phyloP scores from a whole-genome alignment of 2,797 vertebrate species.

The Arctocebus calabarensis region DNA sequence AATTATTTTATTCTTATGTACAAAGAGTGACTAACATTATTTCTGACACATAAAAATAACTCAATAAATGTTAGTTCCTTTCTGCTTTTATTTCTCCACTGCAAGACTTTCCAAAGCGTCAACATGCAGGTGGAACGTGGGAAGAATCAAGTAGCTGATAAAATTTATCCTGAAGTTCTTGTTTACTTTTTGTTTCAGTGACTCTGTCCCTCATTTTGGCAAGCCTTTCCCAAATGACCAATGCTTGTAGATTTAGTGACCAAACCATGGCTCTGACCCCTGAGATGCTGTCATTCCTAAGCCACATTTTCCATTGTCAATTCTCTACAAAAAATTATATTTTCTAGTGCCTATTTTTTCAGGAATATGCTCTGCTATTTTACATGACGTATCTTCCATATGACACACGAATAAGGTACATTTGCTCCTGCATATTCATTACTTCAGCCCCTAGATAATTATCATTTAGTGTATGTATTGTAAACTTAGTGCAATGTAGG shows the following conservation, averaged over 20 bases:
- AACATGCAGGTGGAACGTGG: background rate
- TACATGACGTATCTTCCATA: background rate
- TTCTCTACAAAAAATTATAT: background rate
- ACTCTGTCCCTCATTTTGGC: background rate
- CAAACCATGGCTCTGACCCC: background rate
- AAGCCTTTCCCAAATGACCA: background rate
- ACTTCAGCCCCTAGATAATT: background rate
- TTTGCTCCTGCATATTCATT: background rate
- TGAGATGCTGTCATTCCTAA: background rate
- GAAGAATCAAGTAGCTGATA: background rate
- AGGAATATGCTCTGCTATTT: background rate
- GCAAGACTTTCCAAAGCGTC: background rate
- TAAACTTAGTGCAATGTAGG: background rate
- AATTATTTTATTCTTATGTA: background rate
- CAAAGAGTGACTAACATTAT: background rate
- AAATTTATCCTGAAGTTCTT: background rate
- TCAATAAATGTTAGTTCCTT: background rate
- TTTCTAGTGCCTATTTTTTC: background rate
- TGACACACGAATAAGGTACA: no score
- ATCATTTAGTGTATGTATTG: background rate
- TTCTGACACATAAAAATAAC: constrained; percentile 19
- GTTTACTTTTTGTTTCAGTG: background rate
- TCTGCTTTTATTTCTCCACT: background rate
- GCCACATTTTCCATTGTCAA: background rate
- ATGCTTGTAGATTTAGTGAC: background rate